Evolutionary conservation across 2,888 invertebrate genomes (phyloP).

Genomic region (Sialis fuliginosa): DNA sequence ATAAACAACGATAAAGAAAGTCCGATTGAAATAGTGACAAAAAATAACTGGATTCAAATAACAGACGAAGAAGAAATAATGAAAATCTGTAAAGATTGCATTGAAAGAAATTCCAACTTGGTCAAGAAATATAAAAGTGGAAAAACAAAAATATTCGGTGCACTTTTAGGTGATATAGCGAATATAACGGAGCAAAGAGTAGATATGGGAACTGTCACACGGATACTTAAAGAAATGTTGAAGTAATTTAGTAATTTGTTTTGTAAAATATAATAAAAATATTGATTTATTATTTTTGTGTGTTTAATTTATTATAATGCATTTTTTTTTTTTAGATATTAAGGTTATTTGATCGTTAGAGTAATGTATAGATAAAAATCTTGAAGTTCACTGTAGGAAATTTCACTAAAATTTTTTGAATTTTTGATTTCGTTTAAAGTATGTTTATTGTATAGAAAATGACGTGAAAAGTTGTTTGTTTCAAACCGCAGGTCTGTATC

Average conservation of each 20-base stretch:
- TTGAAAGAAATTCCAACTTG: constrained; percentile 45
- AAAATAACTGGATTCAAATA: constrained; percentile 46
- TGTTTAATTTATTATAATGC: too few relatives aligned
- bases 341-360: too few relatives aligned
- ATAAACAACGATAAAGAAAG: constrained; percentile 20
- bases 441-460: too few relatives aligned
- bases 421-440: too few relatives aligned
- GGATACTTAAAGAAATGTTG: constrained; percentile 42
- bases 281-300: too few relatives aligned
- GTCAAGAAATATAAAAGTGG: constrained; percentile 49
- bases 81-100: constrained; percentile 37
- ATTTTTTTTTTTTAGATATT: too few relatives aligned
- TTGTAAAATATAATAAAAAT: too few relatives aligned
- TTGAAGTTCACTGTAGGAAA: too few relatives aligned
- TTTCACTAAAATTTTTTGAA: too few relatives aligned
- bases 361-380: too few relatives aligned
- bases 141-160: constrained; percentile 48
- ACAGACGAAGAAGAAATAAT: constrained; percentile 38
- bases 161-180: constrained; percentile 41
- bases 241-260: constrained; percentile 19
- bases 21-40: constrained; percentile 35
- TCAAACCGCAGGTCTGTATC: too few relatives aligned
- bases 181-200: constrained; percentile 40
- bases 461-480: too few relatives aligned
- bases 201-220: constrained; percentile 44